Base-by-base conservation (phyloP, 2,888 invertebrate genomes). In the Eupithecia abbreviata region DNA sequence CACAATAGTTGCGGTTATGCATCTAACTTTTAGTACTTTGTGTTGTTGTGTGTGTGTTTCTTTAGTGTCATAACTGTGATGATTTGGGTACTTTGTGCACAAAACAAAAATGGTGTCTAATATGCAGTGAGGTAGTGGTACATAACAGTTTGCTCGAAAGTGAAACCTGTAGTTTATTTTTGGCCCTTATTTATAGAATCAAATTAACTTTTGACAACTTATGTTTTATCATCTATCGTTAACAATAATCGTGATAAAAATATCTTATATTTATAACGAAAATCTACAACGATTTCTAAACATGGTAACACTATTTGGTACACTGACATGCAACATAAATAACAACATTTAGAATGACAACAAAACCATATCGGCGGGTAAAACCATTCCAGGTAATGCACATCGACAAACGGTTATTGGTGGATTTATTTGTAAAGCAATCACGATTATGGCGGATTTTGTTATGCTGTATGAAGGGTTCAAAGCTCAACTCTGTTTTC, bases 321-420 rank as follows among this genome's bases (percentile, higher is more conserved):
- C 85, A 86, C 74, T 77, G 84, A 89, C 91, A 91, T 92, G 92
- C 92, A 91, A 90, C 90, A 75, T 81, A 74, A 74, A 75, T 68
- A 74, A 73, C 58, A 76, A 77, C 72, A 76, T 74, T 73, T 58
- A 77, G 79, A 71, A 67, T 69, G 30, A 81, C 62, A 76, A 77
- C 66, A 76, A 77, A 76, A 76, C 74, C 72, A 73, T 71, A 76
- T 58, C 62, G 71, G 62, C 70, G 65, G 72, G 68, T 73, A 77
- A 72, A 72, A 73, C 62, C 76, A 79, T 75, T 75, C 72, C 74
- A 70, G 67, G 71, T 76, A 74, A 77, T 73, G 77, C 81, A 79
- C 74, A 76, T 74, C 72, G 73, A 76, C 74, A 72, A 68, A 73
- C 66, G 62, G 71, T 69, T 71, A 71, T 51, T 51, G 65, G 55